Conservation (phyloP, 1,140 invertebrate genomes). For the Adoxophyes honmai region DNA sequence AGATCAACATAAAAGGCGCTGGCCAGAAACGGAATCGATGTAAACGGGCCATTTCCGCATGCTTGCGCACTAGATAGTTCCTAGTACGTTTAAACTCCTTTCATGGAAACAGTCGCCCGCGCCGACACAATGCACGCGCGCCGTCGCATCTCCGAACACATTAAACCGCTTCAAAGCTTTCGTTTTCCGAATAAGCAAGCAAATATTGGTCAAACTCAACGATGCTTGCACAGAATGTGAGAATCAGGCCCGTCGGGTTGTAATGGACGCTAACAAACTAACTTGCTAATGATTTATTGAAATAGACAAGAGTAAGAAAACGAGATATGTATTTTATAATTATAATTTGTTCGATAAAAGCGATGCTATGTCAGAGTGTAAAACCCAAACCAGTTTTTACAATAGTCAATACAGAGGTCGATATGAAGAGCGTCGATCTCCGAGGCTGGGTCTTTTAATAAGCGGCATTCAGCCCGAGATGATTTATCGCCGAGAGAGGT, state of each 20-base stretch:
- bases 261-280: not conserved
- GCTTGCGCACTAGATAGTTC: constrained; percentile 32
- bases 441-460: constrained; percentile 36
- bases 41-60: constrained; percentile 49
- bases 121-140: constrained; percentile 3
- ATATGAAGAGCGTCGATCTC: constrained; percentile 22
- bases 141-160: not conserved
- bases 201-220: constrained; percentile 9
- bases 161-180: not conserved
- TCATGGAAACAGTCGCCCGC: constrained; percentile 23
- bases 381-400: constrained; percentile 2
- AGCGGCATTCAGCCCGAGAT: constrained; percentile 32
- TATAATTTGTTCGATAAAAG: too few species aligned
- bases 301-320: not conserved
- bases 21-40: constrained; percentile 46
- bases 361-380: not conserved
- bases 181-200: constrained; percentile 7
- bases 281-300: not conserved
- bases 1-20: constrained; percentile 47
- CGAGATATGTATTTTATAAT: too few species aligned
- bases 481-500: constrained; percentile 39
- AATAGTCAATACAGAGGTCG: constrained; percentile 22
- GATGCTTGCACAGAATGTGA: constrained; percentile 6
- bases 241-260: constrained; percentile 1
- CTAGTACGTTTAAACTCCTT: constrained; percentile 34